Evolutionary conservation across 1,140 invertebrate genomes (phyloP).

Genomic region (Drosophila pachea): DNA sequence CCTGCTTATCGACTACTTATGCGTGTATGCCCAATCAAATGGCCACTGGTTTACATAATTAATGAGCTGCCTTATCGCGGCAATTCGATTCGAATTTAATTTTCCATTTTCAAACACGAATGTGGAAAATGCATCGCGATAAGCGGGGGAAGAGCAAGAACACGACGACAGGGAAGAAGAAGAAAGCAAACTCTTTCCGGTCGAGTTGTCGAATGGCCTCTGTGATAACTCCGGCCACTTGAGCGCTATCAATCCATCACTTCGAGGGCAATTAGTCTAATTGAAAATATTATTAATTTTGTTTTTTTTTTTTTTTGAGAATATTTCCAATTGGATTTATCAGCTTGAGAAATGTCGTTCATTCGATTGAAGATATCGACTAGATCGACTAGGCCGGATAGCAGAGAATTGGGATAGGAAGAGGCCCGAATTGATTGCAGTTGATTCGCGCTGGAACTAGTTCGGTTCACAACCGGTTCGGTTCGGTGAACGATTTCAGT

Average conservation of each 20-base stretch:
- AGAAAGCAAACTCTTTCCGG: no score
- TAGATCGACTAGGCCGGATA: no score
- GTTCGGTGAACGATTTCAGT: no score
- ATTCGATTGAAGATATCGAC: no score
- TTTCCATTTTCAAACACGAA: conserved; percentile 26
- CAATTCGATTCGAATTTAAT: conserved; percentile 48
- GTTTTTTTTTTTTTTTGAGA: neutral
- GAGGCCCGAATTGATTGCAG: neutral
- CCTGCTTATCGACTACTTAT: conserved; percentile 5
- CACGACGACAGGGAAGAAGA: no score
- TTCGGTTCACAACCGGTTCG: neutral
- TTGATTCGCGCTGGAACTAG: neutral
- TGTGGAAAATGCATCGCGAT: conserved; percentile 35
- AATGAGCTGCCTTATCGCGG: conserved; percentile 64
- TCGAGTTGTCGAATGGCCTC: conserved; percentile 13
- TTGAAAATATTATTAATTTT: conserved; percentile 13
- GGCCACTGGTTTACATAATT: conserved; percentile 68
- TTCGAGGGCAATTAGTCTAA: conserved; percentile 11
- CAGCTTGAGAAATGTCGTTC: neutral
- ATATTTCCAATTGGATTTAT: neutral
- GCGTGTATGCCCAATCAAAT: neutral
- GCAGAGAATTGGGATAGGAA: neutral
- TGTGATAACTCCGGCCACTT: conserved; percentile 35
- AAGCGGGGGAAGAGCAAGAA: conserved; percentile 2
- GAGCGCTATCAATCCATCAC: conserved; percentile 9